Evolutionary conservation across 2,888 invertebrate genomes (phyloP), one percentile per base, ranked within the genome.

Genomic region (Axea sp.): DNA sequence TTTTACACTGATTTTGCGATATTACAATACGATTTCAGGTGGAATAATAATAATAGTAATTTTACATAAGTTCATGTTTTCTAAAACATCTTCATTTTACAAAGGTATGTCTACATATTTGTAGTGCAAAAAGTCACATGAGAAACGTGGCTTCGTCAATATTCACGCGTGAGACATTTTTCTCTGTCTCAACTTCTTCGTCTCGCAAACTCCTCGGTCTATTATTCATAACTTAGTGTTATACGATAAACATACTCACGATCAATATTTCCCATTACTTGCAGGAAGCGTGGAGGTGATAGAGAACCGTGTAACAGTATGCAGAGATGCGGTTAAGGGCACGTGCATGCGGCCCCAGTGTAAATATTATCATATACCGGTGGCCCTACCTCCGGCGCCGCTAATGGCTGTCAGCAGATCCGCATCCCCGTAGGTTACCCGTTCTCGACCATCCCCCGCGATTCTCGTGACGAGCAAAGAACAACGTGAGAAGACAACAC

Each of bases 331-430:
- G 89, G 96, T 95, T 87, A 96, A 96, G 89, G 96, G 96, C 90
- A 92, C 94, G 90, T 97, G 97, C 90, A 92, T 94, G 88, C 95
- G 96, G 89, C 93, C 95, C 90, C 92, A 94, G 90, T 97, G 97
- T 93, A 97, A 96, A 93, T 97, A 96, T 92, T 97, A 96, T 92
- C 96, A 97, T 92, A 96, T 97, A 92, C 96, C 96, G 86, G 93
- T 96, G 89, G 93, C 92, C 87, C 90, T 95, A 91, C 95, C 95
- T 87, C 95, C 95, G 87, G 95, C 95, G 86, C 91, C 92, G 83
- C 89, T 92, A 86, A 92, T 92, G 92, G 92, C 92, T 86, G 91
- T 91, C 88, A 88, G 88, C 79, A 81, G 83, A 76, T 82, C 85
- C 75, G 83, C 82, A 76, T 84, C 82, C 67, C 53, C 75, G 62